Evolutionary conservation across 1,140 invertebrate species (phyloP), one percentile per base, ranked within the genome.

Genomic region (Heliconius hewitsoni): DNA sequence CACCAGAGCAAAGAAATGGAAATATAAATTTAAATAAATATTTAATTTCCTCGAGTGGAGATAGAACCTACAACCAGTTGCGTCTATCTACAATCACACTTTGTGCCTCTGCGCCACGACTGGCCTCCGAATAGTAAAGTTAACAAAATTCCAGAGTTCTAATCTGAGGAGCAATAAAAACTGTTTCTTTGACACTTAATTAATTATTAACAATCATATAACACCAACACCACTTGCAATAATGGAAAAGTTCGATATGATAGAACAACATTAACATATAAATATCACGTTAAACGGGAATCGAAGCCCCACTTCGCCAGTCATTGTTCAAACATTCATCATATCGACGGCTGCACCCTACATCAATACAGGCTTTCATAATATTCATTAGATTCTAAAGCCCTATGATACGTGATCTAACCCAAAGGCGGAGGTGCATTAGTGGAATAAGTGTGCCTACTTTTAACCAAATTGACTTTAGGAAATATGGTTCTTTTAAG

Each of bases 361-460:
- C 86, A 86, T 87, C 90, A 91, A 91, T 89, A 87, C 86, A 82
- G 84, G 79, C 85, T 91, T 92, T 90, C 87, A 92, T 93, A 91
- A 93, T 91, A 89, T 94, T 94, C 91, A 92, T 94, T 93, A 93
- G 86, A 86, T 87, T 84, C 73, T 89, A 93, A 89, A 90, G 89
- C 86, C 84, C 86, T 89, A 87, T 84, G 84, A 89, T 89, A 89
- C 76, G 78, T 84, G 83, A 87, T 89, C 84, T 85, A 85, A 71
- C 73, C 76, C 78, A 82, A 80, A 80, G 78, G 77, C 78, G 81
- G 79, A 73, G 71, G 71, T 71, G 73, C 80, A 81, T 81, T 81
- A 81, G 80, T 73, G 34, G 72, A 81, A 81, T 79, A 75, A 79
- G 57, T 78, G 34, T 81, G 75, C 34, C 34, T 37, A 37, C 76